Base-by-base conservation (phyloP, 2,797 vertebrate species). In the Lepidocolaptes lacrymiger region DNA sequence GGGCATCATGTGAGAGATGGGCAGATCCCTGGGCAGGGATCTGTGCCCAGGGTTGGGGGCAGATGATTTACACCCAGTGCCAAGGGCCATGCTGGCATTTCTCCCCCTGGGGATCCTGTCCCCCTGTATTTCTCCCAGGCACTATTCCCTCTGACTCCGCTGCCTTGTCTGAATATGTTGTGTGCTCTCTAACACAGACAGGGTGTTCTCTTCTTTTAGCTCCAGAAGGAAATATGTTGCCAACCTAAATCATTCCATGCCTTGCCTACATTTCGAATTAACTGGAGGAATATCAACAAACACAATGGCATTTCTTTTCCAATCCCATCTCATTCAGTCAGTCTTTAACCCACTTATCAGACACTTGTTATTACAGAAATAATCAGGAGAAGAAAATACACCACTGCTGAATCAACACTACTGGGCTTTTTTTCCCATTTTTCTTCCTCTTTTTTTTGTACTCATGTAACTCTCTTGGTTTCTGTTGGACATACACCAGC, bases 371-470 rank as follows among this genome's bases (percentile, higher is more conserved):
- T 93, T 95, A 89, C 88, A 95, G 83, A 94, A 96, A 79, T 87
- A 91, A 95, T 91, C 85, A 90, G 75, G 79, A 88, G 68, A 91
- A 81, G 86, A 89, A 95, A 95, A 93, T 32, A 46, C 80, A 73
- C 55, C 84, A 79, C 32, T 89, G 94, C 92, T 97, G 92, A 96
- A 94, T 95, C 96, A 95, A 95, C 92, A 89, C 80, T 87, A 78
- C 77, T 0, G 32, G 66, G 20, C 30, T 34, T 28, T 34, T 49
- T 24, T 0, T 0, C 8, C 7, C 55, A 9, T 15, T 52, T 76
- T 66, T n/a, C 7, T 37, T 13, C 24, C 15, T 52, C 6, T 9
- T 17, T 3, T 19, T 49, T 66, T 69, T 4, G 11, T 62, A 21
- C 63, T 94, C 1, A 0, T 93, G 67, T 91, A 76, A 61, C 39